Base-by-base conservation (phyloP, 2,888 invertebrate genomes). In the Coremacera marginata region DNA sequence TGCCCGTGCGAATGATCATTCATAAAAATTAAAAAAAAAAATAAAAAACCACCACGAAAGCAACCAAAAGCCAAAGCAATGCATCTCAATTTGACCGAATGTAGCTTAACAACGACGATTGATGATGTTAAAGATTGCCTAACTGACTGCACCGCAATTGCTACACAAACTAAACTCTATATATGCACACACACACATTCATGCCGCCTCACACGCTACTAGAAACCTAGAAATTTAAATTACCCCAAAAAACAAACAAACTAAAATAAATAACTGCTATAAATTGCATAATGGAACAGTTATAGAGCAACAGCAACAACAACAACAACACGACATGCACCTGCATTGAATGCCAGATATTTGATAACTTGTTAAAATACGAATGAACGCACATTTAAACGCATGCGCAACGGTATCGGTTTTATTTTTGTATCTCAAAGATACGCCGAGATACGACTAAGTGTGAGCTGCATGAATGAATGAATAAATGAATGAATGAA, bases 41-140 rank as follows among this genome's bases (percentile, higher is more conserved):
- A 22, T 19, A 3, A 55, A 34, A 7, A 37, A 44, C 4, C 34
- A 37, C n/a, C 2, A 27, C 8, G 8, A 52, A 70, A n/a, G 44
- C 37, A 14, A 68, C 22, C 27, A 70, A 34, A 51, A 55, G 37
- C 65, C 19, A 55, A n/a, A 22, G 19, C 19, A n/a, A 55, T 11
- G 63, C 31, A 63, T 63, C 63, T 63, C 63, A 63, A 63, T 63
- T 31, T 27, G 27, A 34, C 31, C 14, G 31, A 63, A 63, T 63
- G 63, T 31, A 34, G 11, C 31, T 27, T 31, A 63, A 22, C 55
- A 19, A 22, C 22, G 7, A 70, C 52, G 16, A 31, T 52, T 31
- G 55, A 70, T 70, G 52, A 52, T 55, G 62, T 34, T 70, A 31
- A 19, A 27, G 31, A 70, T 52, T 70, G 52, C 52, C 19, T 22